Base-by-base conservation (phyloP, 2,113 vertebrate species). In the Notothenia rossii region DNA sequence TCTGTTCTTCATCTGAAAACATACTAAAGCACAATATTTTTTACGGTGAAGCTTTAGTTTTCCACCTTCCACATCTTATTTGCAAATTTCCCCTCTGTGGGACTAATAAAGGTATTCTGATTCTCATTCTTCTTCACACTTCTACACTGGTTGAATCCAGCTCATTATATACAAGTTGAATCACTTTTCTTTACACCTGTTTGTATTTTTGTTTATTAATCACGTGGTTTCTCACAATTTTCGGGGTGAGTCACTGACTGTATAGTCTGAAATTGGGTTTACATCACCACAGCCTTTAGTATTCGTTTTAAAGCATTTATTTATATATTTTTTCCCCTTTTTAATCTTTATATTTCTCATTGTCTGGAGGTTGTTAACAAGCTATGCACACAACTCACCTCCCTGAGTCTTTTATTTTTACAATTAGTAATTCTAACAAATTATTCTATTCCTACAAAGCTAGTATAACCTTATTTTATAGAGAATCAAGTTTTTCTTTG, bases 371-470 rank as follows among this genome's bases (percentile, higher is more conserved):
- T 87, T 64, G 68, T 40, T 84, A 79, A 89, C 91, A 92, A 93
- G 91, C 92, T 92, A 92, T 60, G 92, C 91, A 93, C 91, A 92
- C 85, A 55, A 66, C 55, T 79, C 65, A 0, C 83, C 86, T 87
- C 85, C 78, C 48, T 43, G 11, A 78, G 72, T 84, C 73, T 55
- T 81, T 54, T 63, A 36, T 9, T 56, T 72, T 2, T 72, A 29
- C 40, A 70, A 29, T 75, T 83, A 90, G 46, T 77, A 56, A 62
- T 18, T 84, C 59, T 92, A 90, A 91, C 75, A 87, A 86, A 86
- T 79, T 3, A 79, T 78, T 90, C 7, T 90, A 82, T 85, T 51
- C 12, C 85, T 87, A 86, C 65, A 15, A 84, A 91, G 60, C 46
- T 86, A 79, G 59, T 82, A 46, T 89, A 79, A 82, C 60, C 64